Evolutionary conservation across 92 coral and sea anemone genomes (phyloP).

Genomic region (Epizoanthus scotinus): DNA sequence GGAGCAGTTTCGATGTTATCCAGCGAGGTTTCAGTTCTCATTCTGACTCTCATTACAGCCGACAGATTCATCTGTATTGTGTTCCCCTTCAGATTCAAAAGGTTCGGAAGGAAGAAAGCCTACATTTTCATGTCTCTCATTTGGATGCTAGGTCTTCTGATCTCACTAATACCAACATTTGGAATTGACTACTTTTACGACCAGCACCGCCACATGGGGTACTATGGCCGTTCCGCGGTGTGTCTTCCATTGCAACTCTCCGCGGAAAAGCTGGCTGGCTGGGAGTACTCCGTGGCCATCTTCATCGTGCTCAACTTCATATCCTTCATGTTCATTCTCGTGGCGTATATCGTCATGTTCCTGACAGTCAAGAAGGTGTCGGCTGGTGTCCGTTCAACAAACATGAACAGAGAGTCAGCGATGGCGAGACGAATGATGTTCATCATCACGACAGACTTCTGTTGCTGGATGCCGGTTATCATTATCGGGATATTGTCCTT

Average conservation of each 20-base stretch:
- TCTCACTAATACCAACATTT: no score
- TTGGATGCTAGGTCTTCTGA: no score
- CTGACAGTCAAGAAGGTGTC: constrained; percentile 56
- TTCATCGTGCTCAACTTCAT: constrained; percentile 56
- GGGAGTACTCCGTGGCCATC: constrained; percentile 61
- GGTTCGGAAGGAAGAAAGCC: no score
- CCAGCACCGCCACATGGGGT: no score
- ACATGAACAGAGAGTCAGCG: constrained; percentile 57
- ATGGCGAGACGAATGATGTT: constrained; percentile 61
- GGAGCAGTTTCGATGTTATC: no score
- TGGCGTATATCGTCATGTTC: constrained; percentile 59
- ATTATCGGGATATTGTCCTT: constrained; percentile 58
- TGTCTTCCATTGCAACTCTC: constrained; percentile 66
- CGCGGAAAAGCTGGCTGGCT: constrained; percentile 46
- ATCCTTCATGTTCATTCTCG: not conserved
- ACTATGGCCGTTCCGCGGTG: no score
- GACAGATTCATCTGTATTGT: no score
- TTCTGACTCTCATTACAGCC: no score
- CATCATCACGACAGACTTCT: constrained; percentile 60
- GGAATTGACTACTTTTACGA: no score
- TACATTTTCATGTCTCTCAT: no score
- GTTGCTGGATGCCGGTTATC: constrained; percentile 66
- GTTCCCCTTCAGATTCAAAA: no score
- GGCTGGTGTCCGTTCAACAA: constrained; percentile 67
- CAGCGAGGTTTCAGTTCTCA: no score